Evolutionary conservation across 2,797 vertebrate species (phyloP), one percentile per base, ranked within the genome.

Genomic region (Iguana delicatissima): DNA sequence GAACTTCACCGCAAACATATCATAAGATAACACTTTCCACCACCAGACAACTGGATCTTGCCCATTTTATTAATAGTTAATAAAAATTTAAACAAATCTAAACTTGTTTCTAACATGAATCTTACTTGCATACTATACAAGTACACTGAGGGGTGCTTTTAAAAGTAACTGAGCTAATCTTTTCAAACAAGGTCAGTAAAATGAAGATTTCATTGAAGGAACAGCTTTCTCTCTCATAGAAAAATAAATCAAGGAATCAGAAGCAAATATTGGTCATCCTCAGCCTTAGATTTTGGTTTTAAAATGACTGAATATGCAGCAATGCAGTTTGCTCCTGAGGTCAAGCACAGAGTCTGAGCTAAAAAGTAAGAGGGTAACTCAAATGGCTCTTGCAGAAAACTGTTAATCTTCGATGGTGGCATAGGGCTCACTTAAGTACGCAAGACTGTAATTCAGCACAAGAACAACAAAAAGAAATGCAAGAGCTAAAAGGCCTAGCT

Each of bases 61-160:
- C 93, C 52, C 52, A 85, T 95, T 96, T 96, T 96, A 96, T 96
- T 96, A 95, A 93, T 95, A 95, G 92, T 95, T 93, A 89, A 95
- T 96, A 96, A 96, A 96, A 96, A 96, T 10, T 9, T 13, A 29
- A 64, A n/a, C 10, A 1, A 69, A 42, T 46, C 38, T 69, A 72
- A 89, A 46, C 76, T 62, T 55, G 62, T 22, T 74, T 87, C 76
- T 12, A 84, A 50, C 76, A 35, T 22, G 0, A 64, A 12, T 38
- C 57, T 84, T 42, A 67, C 55, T 83, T 57, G 38, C 20, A 35
- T 32, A 80, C 29, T 46, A 10, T 52, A 80, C 5, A 57, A 73
- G 91, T 50, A 69, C 64, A 55, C 59, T 5, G 59, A 35, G 22
- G 16, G 14, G 80, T 94, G 35, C 83, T 13, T 55, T 91, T 73